Base-by-base conservation (phyloP, 1,140 invertebrate genomes). In the Ephestia elutella region DNA sequence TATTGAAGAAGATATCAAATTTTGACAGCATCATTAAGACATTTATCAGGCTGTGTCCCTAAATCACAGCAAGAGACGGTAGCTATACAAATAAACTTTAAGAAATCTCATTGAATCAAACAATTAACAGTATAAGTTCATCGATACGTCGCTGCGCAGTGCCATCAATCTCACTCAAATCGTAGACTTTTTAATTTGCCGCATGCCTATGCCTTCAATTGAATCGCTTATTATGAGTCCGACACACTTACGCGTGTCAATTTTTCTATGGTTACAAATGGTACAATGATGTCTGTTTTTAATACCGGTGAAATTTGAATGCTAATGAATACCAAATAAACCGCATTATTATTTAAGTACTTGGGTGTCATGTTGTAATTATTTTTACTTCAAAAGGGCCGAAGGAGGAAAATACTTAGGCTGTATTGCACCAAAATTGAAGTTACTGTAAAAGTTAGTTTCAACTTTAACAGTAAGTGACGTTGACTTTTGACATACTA, bases 1-100 rank as follows among this genome's bases (percentile, higher is more conserved):
- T 44, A 44, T 44, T 44, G 38, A 44, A 44, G 13, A 17, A 44
- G 38, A 44, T 44, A 28, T 60, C 59, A 50, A 35, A 49, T 11
- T 9, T 32, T 55, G 59, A 60, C 59, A 60, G 59, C n/a, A 49
- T 35, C 44, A 50, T 44, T 50, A 30, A 55, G 32, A 38, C 25
- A 60, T 60, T 54, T 50, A 60, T 55, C 54, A 55, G 28, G 19
- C 53, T 38, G n/a, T 44, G n/a, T 44, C 38, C 38, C 38, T 44
- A 44, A 44, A 44, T 44, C 15, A 44, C 38, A 15, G 38, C 38
- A 15, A 44, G 38, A 44, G 38, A 44, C 15, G 38, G 38, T 17
- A n/a, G 38, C 13, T 44, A 17, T 44, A 15, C 38, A 44, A 44
- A 44, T 44, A 44, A 44, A 15, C 5, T 44, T 44, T 44, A 15